Conservation (phyloP, 2,888 invertebrate genomes). For the Lydus trimaculatus region DNA sequence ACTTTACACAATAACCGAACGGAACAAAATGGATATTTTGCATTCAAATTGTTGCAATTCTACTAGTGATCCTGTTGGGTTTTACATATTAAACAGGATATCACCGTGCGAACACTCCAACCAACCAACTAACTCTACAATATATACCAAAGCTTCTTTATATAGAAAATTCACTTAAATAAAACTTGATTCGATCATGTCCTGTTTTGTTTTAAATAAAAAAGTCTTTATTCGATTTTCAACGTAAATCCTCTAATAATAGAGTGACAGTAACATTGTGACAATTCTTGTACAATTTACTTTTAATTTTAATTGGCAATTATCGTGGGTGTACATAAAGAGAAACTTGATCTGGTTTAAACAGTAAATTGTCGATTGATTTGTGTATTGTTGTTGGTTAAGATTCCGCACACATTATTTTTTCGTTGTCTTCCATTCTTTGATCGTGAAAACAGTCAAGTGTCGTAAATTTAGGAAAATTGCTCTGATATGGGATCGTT, state of each 20-base stretch:
- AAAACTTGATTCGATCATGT: slow-evolving; percentile 23
- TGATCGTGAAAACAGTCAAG: not conserved
- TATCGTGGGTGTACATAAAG: not conserved
- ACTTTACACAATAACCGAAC: slow-evolving; percentile 30
- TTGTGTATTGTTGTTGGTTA: not conserved
- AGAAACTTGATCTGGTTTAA: not conserved
- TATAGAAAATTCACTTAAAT: slow-evolving; percentile 21
- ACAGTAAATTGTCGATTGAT: not conserved
- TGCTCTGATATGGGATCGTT: slow-evolving; percentile 13
- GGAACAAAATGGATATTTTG: slow-evolving; percentile 25
- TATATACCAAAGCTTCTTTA: not conserved
- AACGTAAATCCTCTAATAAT: not conserved
- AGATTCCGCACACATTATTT: no score
- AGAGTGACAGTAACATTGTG: slow-evolving; percentile 30
- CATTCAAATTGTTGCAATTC: slow-evolving; percentile 36
- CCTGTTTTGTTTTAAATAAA: slow-evolving; percentile 14
- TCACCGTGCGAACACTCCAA: slow-evolving; percentile 32
- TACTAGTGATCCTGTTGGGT: slow-evolving; percentile 24
- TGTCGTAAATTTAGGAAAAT: slow-evolving; percentile 12
- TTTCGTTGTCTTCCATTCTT: not conserved
- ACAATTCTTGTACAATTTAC: slow-evolving; percentile 25
- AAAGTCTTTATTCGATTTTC: not conserved
- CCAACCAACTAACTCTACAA: not conserved
- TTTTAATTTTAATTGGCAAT: slow-evolving; percentile 22
- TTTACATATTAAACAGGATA: slow-evolving; percentile 35